Conservation (phyloP, 2,113 vertebrate genomes). For the Stercorarius parasiticus region DNA sequence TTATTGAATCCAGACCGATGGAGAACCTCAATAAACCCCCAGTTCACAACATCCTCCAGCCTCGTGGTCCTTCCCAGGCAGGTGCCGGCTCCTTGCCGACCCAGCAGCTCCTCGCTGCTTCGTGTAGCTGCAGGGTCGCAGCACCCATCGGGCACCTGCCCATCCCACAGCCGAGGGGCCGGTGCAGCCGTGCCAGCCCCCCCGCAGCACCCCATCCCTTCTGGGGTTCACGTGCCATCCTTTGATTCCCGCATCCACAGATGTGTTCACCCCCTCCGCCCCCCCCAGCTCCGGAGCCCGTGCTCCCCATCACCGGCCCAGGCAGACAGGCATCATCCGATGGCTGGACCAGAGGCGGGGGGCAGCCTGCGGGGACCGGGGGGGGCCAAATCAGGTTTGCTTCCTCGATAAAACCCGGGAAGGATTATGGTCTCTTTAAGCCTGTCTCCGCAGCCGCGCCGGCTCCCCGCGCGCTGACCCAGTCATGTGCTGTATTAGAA, state of each 20-base stretch:
- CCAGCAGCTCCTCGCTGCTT: too few relatives aligned
- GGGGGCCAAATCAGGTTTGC: background rate
- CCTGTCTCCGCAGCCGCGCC: slow-evolving; percentile 70
- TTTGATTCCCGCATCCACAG: background rate
- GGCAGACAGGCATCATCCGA: background rate
- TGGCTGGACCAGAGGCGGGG: background rate
- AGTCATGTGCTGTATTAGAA: slow-evolving; percentile 84
- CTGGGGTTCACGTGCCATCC: fast-evolving
- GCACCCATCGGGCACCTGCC: background rate
- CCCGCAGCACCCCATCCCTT: background rate
- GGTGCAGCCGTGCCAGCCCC: background rate
- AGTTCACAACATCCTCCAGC: background rate
- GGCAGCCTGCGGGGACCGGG: fast-evolving
- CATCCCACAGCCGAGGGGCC: background rate
- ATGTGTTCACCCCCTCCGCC: background rate
- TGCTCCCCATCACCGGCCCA: background rate
- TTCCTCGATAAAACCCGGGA: background rate
- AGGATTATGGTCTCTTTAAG: slow-evolving; percentile 79
- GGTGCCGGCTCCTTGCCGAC: background rate
- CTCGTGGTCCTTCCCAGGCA: background rate
- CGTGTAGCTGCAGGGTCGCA: background rate
- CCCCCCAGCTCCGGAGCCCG: background rate
- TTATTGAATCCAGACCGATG: background rate
- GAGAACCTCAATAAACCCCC: background rate
- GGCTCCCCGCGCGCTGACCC: slow-evolving; percentile 73